Conservation (phyloP, 2,797 vertebrate species). For the Austrolebias charrua region DNA sequence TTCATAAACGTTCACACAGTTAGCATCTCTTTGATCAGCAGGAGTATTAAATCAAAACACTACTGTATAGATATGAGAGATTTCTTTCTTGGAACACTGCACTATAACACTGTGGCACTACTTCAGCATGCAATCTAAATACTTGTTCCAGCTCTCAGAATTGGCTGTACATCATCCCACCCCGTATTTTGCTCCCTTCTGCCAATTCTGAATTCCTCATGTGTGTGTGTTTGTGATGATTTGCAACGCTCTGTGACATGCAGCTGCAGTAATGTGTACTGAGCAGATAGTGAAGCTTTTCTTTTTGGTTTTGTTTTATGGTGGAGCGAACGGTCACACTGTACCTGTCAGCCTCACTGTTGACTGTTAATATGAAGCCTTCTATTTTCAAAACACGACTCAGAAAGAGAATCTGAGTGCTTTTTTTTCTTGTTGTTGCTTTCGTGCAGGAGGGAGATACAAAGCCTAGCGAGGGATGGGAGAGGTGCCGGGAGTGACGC, state of each 20-base stretch:
- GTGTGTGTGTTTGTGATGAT: slow-evolving; percentile 47
- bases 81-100: not conserved
- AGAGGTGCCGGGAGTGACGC: slow-evolving; percentile 75
- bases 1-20: too few relatives aligned
- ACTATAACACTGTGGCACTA: not conserved
- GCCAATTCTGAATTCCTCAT: slow-evolving; percentile 54
- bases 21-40: not conserved
- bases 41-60: not conserved
- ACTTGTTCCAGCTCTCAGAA: slow-evolving; percentile 3
- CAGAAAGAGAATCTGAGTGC: slow-evolving; percentile 58
- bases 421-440: slow-evolving; percentile 20
- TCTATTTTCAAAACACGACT: slow-evolving; percentile 75
- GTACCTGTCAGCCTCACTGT: slow-evolving; percentile 71
- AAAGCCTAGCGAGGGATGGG: slow-evolving; percentile 53
- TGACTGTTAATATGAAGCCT: slow-evolving; percentile 72
- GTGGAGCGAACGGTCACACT: slow-evolving; percentile 47
- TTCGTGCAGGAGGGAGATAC: slow-evolving; percentile 55
- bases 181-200: slow-evolving; percentile 9
- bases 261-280: slow-evolving; percentile 32
- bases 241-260: slow-evolving; percentile 45
- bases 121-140: slow-evolving; percentile 11
- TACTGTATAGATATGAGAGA: not conserved
- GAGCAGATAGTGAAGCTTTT: slow-evolving; percentile 13
- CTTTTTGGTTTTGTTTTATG: not conserved
- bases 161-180: slow-evolving; percentile 3